Evolutionary conservation across 2,888 invertebrate genomes (phyloP), one percentile per base, ranked within the genome.

Genomic region (Eurytoma adleriae): DNA sequence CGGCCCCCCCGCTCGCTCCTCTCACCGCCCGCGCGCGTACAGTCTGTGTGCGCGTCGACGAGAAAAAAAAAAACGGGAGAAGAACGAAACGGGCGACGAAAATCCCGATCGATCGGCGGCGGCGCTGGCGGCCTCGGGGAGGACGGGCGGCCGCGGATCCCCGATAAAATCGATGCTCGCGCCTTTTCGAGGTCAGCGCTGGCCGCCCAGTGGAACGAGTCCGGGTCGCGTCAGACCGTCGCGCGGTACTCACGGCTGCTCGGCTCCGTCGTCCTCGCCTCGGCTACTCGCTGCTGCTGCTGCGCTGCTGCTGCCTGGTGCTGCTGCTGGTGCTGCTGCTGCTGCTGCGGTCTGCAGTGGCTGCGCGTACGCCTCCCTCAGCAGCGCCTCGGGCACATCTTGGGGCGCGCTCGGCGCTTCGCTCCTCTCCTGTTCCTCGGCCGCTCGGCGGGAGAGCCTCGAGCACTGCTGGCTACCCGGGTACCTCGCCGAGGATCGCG

Each of bases 181-280:
- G 52, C 71, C 66, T 72, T 78, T 78, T 78, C 78, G 78, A 78
- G 78, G 78, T 78, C 78, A 72, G n/a, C 71, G 78, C 78, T 50
- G 61, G 68, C 24, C 56, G 20, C 20, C 62, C 10, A 75, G 75
- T 56, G 66, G 50, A 56, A 57, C 56, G 50, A 48, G 57, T 57
- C 40, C 67, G 48, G 57, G 57, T 64, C 54, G 30, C 54, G 56
- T 66, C 72, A 27, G 72, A 62, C 66, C 14, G n/a, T 56, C 57
- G 4, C 16, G 16, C 20, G 1, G 1, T 73, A 73, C 76, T 76
- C 69, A 76, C 76, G 69, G 69, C 61, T 67, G 54, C 54, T 52
- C 54, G 54, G 56, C 24, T 64, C 48, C 59, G 40, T 16, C 57
- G 18, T 57, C 18, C 48, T 66, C 57, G 13, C 13, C 20, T 48